phyloP scores from a whole-genome alignment of 64 coral and sea anemone species.

The Montipora cactus region DNA sequence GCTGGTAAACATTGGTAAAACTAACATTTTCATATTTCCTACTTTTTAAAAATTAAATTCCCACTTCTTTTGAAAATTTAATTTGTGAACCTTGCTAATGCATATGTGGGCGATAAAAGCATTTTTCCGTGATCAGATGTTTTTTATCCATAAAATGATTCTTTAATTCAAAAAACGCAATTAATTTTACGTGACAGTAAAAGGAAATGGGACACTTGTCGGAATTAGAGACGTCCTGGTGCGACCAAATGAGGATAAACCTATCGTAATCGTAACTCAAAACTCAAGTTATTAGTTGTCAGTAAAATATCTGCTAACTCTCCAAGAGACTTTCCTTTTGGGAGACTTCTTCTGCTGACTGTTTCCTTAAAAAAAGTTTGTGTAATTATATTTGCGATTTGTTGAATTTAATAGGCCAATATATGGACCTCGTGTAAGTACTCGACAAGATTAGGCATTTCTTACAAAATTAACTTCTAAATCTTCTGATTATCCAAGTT shows the following conservation, averaged over 20 bases:
- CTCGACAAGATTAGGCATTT: not conserved
- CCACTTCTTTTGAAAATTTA: not conserved
- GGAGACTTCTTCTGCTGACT: not conserved
- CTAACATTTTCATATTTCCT: not conserved
- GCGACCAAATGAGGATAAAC: not conserved
- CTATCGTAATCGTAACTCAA: too few relatives aligned
- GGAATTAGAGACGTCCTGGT: not conserved
- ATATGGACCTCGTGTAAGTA: not conserved
- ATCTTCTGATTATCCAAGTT: not conserved
- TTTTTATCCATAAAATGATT: not conserved
- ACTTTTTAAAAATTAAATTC: not conserved
- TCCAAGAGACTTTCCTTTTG: not conserved
- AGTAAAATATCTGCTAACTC: too few relatives aligned
- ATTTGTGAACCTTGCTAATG: not conserved
- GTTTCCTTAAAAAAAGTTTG: not conserved
- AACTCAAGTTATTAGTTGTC: too few relatives aligned
- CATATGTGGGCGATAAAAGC: not conserved
- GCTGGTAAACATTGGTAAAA: not conserved
- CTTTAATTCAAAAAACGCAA: not conserved
- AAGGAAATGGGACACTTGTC: not conserved
- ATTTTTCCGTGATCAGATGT: not conserved
- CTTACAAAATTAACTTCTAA: not conserved
- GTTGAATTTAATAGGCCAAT: not conserved
- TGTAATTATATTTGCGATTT: not conserved
- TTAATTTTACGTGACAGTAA: conserved; percentile 16